phyloP scores from a whole-genome alignment of 2,113 vertebrate species.

The Maccullochella peelii region DNA sequence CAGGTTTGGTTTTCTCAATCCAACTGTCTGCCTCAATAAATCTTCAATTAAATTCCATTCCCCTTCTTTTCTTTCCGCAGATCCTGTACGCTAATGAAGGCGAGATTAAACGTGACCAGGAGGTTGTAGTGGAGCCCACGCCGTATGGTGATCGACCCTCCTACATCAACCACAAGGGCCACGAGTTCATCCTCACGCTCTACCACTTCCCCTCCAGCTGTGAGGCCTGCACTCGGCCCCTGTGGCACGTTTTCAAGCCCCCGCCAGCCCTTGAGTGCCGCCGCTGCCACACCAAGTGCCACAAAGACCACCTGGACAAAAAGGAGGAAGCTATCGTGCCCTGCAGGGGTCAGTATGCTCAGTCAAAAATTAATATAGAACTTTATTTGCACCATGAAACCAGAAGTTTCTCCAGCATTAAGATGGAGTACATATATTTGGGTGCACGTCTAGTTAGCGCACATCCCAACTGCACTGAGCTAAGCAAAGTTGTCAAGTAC shows the following conservation, averaged over 20 bases:
- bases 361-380: not conserved
- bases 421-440: not conserved
- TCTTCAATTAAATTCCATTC: not conserved
- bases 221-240: constrained; percentile 92
- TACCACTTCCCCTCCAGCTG: constrained; percentile 98
- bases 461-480: too few relatives aligned
- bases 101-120: constrained; percentile 94
- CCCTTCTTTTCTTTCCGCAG: constrained; percentile 73
- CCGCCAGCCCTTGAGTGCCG: constrained; percentile 96
- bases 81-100: constrained; percentile 97
- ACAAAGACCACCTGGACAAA: constrained; percentile 96
- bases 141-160: constrained; percentile 88
- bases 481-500: too few relatives aligned
- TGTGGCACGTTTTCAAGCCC: constrained; percentile 97
- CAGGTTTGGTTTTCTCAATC: not conserved
- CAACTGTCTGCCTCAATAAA: not conserved
- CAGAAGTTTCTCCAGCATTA: not conserved
- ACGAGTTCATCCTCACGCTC: constrained; percentile 95
- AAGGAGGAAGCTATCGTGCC: constrained; percentile 94
- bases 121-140: constrained; percentile 85
- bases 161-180: constrained; percentile 95
- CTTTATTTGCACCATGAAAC: not conserved
- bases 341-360: constrained; percentile 88
- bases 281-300: constrained; percentile 95
- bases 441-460: not conserved